Percentiles rank a stretch among this genome's conserved stretches.
phyloP scores from a whole-genome alignment of 2,113 vertebrate genomes.

The Cryptotis parvus region DNA sequence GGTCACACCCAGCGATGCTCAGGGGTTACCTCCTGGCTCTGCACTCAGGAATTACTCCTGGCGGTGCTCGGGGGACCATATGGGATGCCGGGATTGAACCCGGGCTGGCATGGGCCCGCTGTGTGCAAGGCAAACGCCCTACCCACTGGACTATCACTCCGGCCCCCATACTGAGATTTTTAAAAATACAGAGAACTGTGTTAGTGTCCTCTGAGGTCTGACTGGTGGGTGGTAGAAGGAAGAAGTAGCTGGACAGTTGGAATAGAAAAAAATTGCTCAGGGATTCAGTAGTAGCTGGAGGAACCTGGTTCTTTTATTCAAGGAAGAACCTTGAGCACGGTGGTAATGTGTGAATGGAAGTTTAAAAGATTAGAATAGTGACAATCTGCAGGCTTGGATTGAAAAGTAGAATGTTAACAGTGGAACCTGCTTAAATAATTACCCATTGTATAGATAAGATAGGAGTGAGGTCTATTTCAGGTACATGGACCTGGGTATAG shows the following conservation, averaged over 20 bases:
- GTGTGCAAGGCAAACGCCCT: too few species aligned
- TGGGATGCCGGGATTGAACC: too few species aligned
- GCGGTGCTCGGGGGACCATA: too few species aligned
- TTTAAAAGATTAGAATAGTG: background rate
- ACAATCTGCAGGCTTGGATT: too few species aligned
- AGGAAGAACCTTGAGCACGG: background rate
- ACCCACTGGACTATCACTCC: too few species aligned
- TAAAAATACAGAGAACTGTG: background rate
- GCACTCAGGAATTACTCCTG: too few species aligned
- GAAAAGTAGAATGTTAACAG: background rate
- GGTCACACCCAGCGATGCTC: too few species aligned
- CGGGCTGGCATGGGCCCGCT: too few species aligned
- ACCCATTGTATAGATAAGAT: background rate
- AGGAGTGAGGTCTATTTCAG: background rate
- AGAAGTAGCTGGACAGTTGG: background rate
- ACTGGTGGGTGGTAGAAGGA: background rate
- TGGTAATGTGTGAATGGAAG: background rate
- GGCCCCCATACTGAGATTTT: background rate
- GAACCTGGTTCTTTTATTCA: background rate
- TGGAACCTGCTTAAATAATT: background rate
- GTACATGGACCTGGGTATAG: background rate
- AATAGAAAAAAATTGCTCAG: background rate
- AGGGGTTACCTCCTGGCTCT: too few species aligned
- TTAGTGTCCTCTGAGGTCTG: fast-evolving
- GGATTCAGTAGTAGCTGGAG: background rate